Evolutionary conservation across 2,888 invertebrate species (phyloP), one percentile per base, ranked within the genome.

Genomic region (Athalia circularis): DNA sequence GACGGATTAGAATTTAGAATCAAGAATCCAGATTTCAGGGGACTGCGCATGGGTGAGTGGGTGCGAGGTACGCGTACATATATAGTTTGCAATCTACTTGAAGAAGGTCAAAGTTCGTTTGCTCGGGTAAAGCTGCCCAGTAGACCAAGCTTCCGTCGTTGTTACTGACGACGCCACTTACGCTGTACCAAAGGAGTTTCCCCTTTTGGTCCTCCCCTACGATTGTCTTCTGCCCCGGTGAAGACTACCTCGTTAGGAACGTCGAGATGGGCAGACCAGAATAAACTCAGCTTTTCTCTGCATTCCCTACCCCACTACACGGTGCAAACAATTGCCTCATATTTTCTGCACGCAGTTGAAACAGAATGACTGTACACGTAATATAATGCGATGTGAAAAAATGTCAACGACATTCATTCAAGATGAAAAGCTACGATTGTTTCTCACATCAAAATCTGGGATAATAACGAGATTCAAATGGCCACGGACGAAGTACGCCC

Each of bases 151-250:
- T 64, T 15, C 48, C 29, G 62, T 62, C 9, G 75, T 75, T 75
- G 75, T 62, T 64, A 75, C 75, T 50, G 75, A 75, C 59, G 61
- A 62, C n/a, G 75, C 50, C 50, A 75, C 62, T 75, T 64, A 75
- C 45, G 29, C n/a, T 6, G 29, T 50, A 64, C 29, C 75, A 64
- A 72, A 72, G 64, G 75, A 75, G 64, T 75, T 64, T 64, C 50
- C 75, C 64, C 75, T 75, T 64, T 75, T 64, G 75, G 62, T 13
- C 64, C 9, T 75, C 64, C 75, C 50, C 62, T 9, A 75, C 75
- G 62, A 75, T 75, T 75, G 75, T 75, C 64, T 75, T 62, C 62
- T 45, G 45, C 52, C 57, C 72, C 59, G 72, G 47, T 43, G 75
- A 75, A 48, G 50, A 75, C 75, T 62, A 64, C 75, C 48, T 75